phyloP scores from a whole-genome alignment of 1,140 invertebrate genomes.

The Saccostrea echinata region DNA sequence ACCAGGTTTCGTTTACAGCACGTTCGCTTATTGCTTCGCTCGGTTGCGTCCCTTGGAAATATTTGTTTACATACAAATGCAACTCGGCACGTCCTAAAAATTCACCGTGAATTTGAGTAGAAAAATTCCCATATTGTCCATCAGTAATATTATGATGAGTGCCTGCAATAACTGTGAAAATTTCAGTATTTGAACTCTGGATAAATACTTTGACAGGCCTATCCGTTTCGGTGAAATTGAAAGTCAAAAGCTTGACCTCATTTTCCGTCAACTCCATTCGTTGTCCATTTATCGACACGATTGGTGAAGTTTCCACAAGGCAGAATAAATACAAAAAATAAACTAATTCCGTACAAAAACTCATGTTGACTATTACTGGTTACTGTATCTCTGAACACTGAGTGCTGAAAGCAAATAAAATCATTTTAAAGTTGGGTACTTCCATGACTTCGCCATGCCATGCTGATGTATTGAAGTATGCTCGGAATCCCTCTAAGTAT shows the following conservation, averaged over 20 bases:
- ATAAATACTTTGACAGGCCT: not conserved
- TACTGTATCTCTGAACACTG: no score
- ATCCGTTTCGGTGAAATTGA: conserved; percentile 43
- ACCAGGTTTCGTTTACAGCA: conserved; percentile 50
- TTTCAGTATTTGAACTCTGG: conserved; percentile 8
- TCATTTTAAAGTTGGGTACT: no score
- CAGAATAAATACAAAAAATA: not conserved
- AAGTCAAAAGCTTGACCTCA: conserved; percentile 37
- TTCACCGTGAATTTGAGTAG: conserved; percentile 46
- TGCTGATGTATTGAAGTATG: no score
- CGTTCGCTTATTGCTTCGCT: not conserved
- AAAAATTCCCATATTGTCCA: conserved; percentile 44
- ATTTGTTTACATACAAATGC: conserved; percentile 54
- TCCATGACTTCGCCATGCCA: no score
- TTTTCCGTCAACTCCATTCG: conserved; percentile 30
- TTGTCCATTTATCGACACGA: conserved; percentile 10
- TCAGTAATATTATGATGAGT: conserved; percentile 17
- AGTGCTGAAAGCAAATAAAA: no score
- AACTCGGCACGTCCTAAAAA: conserved; percentile 59
- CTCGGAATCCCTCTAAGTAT: no score
- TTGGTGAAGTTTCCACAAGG: not conserved
- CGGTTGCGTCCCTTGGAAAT: conserved; percentile 35
- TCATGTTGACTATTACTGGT: no score
- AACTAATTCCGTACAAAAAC: not conserved
- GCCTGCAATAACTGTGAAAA: conserved; percentile 22